Conservation (phyloP, 2,113 vertebrate species). For the Bubo bubo region DNA sequence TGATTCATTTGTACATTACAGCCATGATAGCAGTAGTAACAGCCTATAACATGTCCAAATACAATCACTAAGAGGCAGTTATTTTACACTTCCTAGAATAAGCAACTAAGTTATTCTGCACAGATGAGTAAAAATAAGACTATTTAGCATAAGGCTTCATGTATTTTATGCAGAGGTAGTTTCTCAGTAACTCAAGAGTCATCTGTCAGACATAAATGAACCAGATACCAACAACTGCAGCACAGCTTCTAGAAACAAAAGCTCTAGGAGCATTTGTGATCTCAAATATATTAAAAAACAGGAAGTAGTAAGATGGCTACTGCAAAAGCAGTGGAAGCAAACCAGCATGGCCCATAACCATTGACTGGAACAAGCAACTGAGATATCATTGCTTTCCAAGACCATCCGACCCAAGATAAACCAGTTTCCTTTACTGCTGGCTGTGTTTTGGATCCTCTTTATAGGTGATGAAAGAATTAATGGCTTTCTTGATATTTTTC, state of each 20-base stretch:
- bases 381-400: neutral
- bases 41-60: neutral
- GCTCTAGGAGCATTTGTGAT: neutral
- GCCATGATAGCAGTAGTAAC: neutral
- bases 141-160: neutral
- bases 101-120: neutral
- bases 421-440: neutral
- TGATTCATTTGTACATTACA: neutral
- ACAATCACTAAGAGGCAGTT: neutral
- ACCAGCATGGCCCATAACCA: neutral
- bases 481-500: neutral
- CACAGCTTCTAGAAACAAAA: neutral
- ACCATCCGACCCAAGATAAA: neutral
- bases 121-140: neutral
- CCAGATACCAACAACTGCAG: neutral
- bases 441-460: neutral
- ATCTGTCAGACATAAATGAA: neutral
- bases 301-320: neutral
- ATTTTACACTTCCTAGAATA: neutral
- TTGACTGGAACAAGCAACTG: neutral
- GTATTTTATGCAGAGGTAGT: neutral
- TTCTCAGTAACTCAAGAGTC: neutral
- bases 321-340: neutral
- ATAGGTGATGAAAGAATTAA: neutral
- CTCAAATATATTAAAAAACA: neutral